phyloP scores from a whole-genome alignment of 1,140 invertebrate genomes.

The Pantala flavescens region DNA sequence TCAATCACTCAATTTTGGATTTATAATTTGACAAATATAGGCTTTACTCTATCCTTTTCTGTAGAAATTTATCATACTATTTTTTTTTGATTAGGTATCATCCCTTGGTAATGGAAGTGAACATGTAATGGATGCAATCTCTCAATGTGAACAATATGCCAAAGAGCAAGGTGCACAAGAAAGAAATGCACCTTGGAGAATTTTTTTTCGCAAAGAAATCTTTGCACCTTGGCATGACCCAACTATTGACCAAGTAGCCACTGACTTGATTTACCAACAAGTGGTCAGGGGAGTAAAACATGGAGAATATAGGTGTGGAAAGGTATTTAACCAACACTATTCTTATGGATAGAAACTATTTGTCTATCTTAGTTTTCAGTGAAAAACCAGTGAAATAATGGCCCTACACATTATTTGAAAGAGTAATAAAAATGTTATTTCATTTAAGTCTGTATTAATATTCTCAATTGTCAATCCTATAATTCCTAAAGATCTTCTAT shows the following conservation, averaged over 20 bases:
- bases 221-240: conserved; percentile 90
- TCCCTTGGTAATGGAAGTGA: conserved; percentile 62
- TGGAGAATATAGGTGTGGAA: conserved; percentile 80
- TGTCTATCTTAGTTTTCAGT: no score
- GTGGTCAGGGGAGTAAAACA: conserved; percentile 67
- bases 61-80: background rate
- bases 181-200: conserved; percentile 60
- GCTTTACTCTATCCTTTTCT: no score
- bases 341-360: no score
- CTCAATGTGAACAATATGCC: conserved; percentile 89
- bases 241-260: conserved; percentile 60
- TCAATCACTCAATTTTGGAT: background rate
- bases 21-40: no score
- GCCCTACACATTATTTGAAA: no score
- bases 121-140: conserved; percentile 91
- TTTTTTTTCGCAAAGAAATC: conserved; percentile 79
- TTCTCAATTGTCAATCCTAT: no score
- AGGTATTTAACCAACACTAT: no score
- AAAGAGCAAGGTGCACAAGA: conserved; percentile 76
- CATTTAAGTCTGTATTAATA: background rate
- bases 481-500: no score
- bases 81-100: conserved; percentile 40
- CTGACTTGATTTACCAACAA: conserved; percentile 79
- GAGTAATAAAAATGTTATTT: background rate
- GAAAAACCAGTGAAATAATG: no score